These are phyloP conservation scores for Balearica regulorum DNA, from an alignment of 2,797 vertebrate species.

Conservation along the genomic window DNA sequence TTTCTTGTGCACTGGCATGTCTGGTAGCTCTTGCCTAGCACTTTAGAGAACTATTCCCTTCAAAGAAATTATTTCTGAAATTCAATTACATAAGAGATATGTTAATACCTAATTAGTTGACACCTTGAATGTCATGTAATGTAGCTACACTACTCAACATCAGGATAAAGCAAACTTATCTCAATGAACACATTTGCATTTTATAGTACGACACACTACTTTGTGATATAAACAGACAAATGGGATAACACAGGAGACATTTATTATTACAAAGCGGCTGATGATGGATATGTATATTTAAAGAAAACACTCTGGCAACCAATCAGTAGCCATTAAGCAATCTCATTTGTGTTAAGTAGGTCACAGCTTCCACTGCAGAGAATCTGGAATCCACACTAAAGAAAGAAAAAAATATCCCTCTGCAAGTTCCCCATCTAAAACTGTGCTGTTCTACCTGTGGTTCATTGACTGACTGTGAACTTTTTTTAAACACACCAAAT, in stretches of 20 bases:
- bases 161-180: slow-evolving; percentile 31
- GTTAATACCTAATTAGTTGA: slow-evolving; percentile 34
- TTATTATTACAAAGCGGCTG: background rate
- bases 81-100: background rate
- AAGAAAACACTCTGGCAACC: slow-evolving; percentile 3
- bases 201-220: background rate
- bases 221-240: slow-evolving; percentile 41
- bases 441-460: background rate
- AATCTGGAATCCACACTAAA: background rate
- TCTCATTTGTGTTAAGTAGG: background rate
- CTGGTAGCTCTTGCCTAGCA: background rate
- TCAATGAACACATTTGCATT: slow-evolving; percentile 16
- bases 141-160: background rate
- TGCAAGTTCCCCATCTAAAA: background rate
- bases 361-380: background rate
- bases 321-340: background rate
- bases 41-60: background rate
- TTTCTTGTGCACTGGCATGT: background rate
- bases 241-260: background rate
- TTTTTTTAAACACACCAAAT: background rate
- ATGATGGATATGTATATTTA: slow-evolving; percentile 5
- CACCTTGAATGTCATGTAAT: background rate
- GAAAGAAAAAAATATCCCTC: background rate
- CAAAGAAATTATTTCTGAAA: slow-evolving; percentile 14
- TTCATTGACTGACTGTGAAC: background rate